Evolutionary conservation across 2,888 invertebrate genomes (phyloP).

Genomic region (Thera britannica): DNA sequence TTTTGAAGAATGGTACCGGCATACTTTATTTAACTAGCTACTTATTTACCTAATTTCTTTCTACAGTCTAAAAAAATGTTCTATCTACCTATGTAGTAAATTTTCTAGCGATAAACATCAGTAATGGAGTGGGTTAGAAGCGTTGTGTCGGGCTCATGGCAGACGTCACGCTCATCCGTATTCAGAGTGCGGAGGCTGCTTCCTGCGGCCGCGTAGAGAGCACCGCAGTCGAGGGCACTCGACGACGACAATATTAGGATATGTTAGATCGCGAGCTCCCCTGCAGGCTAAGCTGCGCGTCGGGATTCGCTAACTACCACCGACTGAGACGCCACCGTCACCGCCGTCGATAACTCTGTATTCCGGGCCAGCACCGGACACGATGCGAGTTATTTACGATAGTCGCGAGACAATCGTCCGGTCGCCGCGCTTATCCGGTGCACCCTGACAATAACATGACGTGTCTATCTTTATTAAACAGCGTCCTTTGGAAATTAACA

Average conservation of each 20-base stretch:
- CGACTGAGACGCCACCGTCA: constrained; percentile 46
- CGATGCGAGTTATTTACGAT: constrained; percentile 81
- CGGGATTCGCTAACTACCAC: constrained; percentile 66
- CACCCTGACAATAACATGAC: constrained; percentile 80
- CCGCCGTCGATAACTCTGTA: constrained; percentile 69
- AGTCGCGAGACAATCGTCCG: constrained; percentile 80
- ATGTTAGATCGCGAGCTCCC: constrained; percentile 29
- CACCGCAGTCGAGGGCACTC: constrained; percentile 41
- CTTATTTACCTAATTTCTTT: background rate
- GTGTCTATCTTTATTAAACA: constrained; percentile 81
- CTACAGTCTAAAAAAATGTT: constrained; percentile 32
- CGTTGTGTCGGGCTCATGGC: constrained; percentile 54
- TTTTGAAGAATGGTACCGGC: constrained; percentile 14
- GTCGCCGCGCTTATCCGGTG: constrained; percentile 80
- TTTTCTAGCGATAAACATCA: constrained; percentile 54
- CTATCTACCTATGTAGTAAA: constrained; percentile 45
- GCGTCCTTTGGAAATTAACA: constrained; percentile 73
- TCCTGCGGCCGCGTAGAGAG: constrained; percentile 68
- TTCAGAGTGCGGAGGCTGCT: constrained; percentile 73
- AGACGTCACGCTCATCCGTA: constrained; percentile 77
- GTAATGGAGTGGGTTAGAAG: constrained; percentile 42
- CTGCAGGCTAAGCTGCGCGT: constrained; percentile 37
- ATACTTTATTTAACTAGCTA: background rate
- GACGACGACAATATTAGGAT: constrained; percentile 23
- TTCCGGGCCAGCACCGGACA: constrained; percentile 78